A percentile compares a stretch with the other conserved stretches of the same genome.
These are phyloP conservation scores for Eleutherodactylus coqui DNA, from an alignment of 2,797 vertebrate genomes.

Conservation along the genomic window DNA sequence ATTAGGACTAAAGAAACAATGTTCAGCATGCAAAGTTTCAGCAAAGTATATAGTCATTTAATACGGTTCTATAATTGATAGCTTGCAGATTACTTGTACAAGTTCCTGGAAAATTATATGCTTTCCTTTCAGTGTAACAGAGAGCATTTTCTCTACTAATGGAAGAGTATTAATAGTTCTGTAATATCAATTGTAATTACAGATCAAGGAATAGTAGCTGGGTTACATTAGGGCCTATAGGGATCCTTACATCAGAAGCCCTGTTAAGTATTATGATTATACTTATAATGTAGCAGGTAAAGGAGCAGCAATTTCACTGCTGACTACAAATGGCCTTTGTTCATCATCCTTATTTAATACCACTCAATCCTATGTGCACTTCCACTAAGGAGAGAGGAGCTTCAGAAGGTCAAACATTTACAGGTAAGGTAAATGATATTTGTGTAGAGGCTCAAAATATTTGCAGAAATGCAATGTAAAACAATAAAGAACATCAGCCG, in stretches of 20 bases:
- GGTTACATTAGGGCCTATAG: constrained; percentile 46
- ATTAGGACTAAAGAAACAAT: constrained; percentile 4
- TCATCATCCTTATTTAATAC: constrained; percentile 57
- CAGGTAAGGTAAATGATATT: constrained; percentile 59
- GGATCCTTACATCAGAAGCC: constrained; percentile 44
- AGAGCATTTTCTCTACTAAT: constrained; percentile 62
- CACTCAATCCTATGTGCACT: neutral
- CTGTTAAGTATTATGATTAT: constrained; percentile 56
- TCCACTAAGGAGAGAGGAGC: neutral
- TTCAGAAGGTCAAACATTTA: constrained; percentile 26
- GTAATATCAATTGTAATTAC: constrained; percentile 57
- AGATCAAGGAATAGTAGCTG: constrained; percentile 51
- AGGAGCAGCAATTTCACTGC: constrained; percentile 19
- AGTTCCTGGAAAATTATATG: constrained; percentile 59
- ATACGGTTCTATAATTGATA: constrained; percentile 51
- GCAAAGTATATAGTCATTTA: constrained; percentile 37
- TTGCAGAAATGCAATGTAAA: neutral
- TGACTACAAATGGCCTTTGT: constrained; percentile 54
- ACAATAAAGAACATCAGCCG: neutral
- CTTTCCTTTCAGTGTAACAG: constrained; percentile 55
- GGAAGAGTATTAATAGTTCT: constrained; percentile 60
- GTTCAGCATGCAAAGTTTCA: constrained; percentile 21
- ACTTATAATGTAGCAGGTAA: constrained; percentile 35
- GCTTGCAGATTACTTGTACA: constrained; percentile 55
- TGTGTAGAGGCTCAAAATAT: neutral